Base-by-base conservation (phyloP, 2,797 vertebrate species). In the Bradypodion ventrale region DNA sequence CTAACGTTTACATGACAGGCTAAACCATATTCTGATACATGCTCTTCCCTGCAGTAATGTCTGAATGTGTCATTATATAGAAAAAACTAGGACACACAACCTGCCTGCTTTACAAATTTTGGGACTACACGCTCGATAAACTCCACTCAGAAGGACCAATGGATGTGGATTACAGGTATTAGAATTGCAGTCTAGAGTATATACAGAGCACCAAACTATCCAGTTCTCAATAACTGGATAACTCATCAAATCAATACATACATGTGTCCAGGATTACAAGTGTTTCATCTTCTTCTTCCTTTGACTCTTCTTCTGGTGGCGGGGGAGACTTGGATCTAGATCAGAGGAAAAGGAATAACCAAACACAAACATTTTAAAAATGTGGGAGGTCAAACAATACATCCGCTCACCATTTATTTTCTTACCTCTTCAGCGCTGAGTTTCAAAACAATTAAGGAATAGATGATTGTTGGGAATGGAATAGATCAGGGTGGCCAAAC, bases 281-380 rank as follows among this genome's bases (percentile, higher is more conserved):
- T 44, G 94, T 96, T 37, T 95, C 95, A 78, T 97, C 96, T 6
- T 96, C 93, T 5, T 96, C 94, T 4, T 94, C 94, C 12, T 93
- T 89, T 1, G 92, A 75, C 60, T 96, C 95, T 62, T 94, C 96
- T 77, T 91, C 91, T 0, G 93, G 89, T 1, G 95, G 96, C 1
- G 95, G 96, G 40, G 97, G 96, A 1, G 97, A 97, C 89, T 97
- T 98, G 75, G 97, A 97, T 91, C 98, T 99, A 84, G 2, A 74
- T 46, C 1, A 12, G 1, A 23, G 1, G 25, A 66, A 27, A 77
- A 27, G 63, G 62, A 52, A 85, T 25, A 78, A 80, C 46, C 84
- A 27, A 82, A 63, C 2, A 13, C 1, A 44, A 60, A 25, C 23
- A 32, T 15, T 49, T 76, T 52, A 83, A 76, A 52, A 68, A 42